These are phyloP conservation scores for Ambastaia sidthimunki DNA, from an alignment of 2,797 vertebrate species.

Conservation along the genomic window DNA sequence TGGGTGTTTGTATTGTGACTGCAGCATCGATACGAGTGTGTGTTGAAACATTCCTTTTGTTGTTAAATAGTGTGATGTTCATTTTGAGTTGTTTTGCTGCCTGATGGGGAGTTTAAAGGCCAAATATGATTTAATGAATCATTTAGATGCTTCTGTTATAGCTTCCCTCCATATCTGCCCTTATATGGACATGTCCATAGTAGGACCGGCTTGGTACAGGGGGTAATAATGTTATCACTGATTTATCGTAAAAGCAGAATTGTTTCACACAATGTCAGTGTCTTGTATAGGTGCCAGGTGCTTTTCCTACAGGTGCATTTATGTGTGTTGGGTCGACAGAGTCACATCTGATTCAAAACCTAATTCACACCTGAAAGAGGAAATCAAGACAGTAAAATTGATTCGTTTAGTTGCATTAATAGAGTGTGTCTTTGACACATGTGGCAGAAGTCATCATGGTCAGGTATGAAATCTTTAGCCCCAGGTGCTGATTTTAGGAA, in stretches of 20 bases:
- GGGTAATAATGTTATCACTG: background rate
- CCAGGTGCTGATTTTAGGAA: slow-evolving; percentile 22
- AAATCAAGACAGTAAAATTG: background rate
- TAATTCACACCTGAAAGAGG: background rate
- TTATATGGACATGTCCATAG: background rate
- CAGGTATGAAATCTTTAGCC: slow-evolving; percentile 24
- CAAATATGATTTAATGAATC: background rate
- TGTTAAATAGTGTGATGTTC: background rate
- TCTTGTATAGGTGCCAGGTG: background rate
- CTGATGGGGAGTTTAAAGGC: background rate
- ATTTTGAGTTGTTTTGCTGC: slow-evolving; percentile 6
- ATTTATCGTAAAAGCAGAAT: slow-evolving; percentile 2
- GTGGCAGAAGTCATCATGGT: background rate
- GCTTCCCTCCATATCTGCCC: background rate
- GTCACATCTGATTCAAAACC: slow-evolving; percentile 2
- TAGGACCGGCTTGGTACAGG: background rate
- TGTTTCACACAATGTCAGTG: background rate
- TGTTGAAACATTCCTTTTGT: slow-evolving; percentile 11
- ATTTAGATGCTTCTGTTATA: background rate
- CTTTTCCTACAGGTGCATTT: background rate
- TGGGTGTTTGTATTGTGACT: slow-evolving; percentile 8
- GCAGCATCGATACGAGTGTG: background rate
- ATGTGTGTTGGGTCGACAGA: background rate
- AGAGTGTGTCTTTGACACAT: slow-evolving; percentile 5
- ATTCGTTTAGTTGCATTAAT: background rate